Evolutionary conservation across 2,113 vertebrate genomes (phyloP).

Genomic region (Alectura lathami): DNA sequence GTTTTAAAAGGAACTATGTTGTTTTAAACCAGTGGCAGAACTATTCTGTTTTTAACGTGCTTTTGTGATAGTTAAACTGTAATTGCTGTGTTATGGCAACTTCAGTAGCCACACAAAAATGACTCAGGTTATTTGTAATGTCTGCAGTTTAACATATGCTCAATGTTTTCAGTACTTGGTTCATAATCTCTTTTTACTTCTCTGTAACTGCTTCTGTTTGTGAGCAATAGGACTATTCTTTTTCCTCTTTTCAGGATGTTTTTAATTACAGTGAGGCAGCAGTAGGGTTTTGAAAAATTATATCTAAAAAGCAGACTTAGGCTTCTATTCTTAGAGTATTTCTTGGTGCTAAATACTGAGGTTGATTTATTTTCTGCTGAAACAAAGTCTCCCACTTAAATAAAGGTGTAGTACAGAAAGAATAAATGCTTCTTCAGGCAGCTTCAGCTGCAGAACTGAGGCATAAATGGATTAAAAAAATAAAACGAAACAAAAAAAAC

Average conservation of each 20-base stretch:
- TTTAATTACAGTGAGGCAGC: not conserved
- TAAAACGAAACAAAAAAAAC: too few relatives aligned
- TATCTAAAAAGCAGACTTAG: not conserved
- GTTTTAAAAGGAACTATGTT: not conserved
- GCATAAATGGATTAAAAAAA: not conserved
- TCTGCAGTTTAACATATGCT: not conserved
- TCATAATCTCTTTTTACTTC: not conserved
- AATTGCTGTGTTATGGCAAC: not conserved
- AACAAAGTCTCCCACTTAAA: not conserved
- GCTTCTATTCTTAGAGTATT: not conserved
- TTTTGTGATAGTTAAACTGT: not conserved
- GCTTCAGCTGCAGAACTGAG: not conserved
- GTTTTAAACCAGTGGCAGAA: not conserved
- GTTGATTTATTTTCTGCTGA: not conserved
- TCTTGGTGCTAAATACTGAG: not conserved
- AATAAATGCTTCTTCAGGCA: not conserved
- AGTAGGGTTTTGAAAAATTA: not conserved
- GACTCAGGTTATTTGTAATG: not conserved
- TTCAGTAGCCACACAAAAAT: not conserved
- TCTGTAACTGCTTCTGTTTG: not conserved
- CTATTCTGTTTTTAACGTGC: not conserved
- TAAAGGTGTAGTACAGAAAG: not conserved
- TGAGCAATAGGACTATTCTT: not conserved
- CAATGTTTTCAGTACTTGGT: not conserved
- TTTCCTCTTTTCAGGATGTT: not conserved